Evolutionary conservation across 1,140 invertebrate genomes (phyloP).

Genomic region (Pseudobourletiella spinata): DNA sequence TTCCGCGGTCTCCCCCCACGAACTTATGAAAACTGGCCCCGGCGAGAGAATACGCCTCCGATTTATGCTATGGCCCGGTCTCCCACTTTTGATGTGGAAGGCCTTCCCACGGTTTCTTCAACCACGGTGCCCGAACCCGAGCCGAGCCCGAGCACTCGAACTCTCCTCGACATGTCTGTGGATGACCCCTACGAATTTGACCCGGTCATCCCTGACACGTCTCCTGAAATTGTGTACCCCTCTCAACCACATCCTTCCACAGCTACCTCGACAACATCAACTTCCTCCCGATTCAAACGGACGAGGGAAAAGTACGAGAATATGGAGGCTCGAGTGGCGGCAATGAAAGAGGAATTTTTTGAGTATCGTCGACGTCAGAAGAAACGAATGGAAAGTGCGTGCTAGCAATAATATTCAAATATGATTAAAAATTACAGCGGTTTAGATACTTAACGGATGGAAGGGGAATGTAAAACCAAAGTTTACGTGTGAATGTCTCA

Average conservation of each 20-base stretch:
- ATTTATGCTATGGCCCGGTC: slow-evolving; percentile 30
- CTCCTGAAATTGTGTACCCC: slow-evolving; percentile 45
- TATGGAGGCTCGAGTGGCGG: slow-evolving; percentile 72
- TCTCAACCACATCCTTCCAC: slow-evolving; percentile 35
- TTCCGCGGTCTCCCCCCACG: slow-evolving; percentile 21
- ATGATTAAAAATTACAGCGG: background rate
- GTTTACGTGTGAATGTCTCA: background rate
- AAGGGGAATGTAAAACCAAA: background rate
- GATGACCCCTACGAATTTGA: slow-evolving; percentile 95
- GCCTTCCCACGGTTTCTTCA: background rate
- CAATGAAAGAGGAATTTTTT: slow-evolving; percentile 91
- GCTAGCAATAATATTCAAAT: slow-evolving; percentile 43
- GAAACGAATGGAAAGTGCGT: slow-evolving; percentile 61
- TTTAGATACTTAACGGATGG: background rate
- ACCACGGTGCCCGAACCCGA: slow-evolving; percentile 27
- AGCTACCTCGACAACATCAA: slow-evolving; percentile 31
- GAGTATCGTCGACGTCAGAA: slow-evolving; percentile 82
- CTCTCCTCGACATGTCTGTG: slow-evolving; percentile 65
- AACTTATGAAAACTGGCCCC: slow-evolving; percentile 35
- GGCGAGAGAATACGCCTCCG: slow-evolving; percentile 24
- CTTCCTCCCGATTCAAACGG: slow-evolving; percentile 27
- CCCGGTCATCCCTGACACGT: slow-evolving; percentile 56
- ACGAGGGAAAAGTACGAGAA: slow-evolving; percentile 56
- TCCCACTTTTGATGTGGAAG: slow-evolving; percentile 30
- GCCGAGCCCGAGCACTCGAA: slow-evolving; percentile 33